Evolutionary conservation across 2,888 invertebrate species (phyloP), one percentile per base, ranked within the genome.

Genomic region (Drosophila anomelani): DNA sequence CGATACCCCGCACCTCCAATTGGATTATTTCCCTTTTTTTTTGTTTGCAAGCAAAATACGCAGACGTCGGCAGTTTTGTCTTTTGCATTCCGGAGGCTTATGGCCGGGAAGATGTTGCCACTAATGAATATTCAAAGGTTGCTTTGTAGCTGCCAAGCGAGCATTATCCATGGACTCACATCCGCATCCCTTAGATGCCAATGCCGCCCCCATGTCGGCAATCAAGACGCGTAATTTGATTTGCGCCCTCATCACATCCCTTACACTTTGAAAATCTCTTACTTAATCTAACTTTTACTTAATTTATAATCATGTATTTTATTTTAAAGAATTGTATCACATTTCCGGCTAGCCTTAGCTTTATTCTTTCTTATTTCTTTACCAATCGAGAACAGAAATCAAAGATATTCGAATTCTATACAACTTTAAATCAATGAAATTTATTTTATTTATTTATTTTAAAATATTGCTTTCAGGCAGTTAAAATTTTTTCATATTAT

Each of bases 1-100:
- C 92, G 89, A 92, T 91, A 88, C 92, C 92, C 92, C 90, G 92
- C 92, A 92, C 91, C 92, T 92, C 92, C 92, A 92, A 75, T 92
- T 47, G 55, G 56, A 54, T 62, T 61, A 63, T 68, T 78, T 68
- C 72, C 63, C 51, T 68, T 70, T 62, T 54, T 75, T 49, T 63
- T 49, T 63, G 29, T 15, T 36, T 36, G 53, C 38, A 60, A 38
- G 59, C 68, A 44, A 80, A 88, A 89, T 80, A 79, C 75, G 90
- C 91, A 90, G 89, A 90, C 91, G 90, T 89, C 89, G 90, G 85
- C 85, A 79, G 77, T 85, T 85, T 80, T 74, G 62, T 73, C 64
- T 59, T 72, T 62, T 34, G 44, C 58, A 69, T 58, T 58, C 58
- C 17, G 43, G 43, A 58, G 67, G 44, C 55, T 71, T 67, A 64